A percentile compares a stretch with the other conserved stretches of the same genome.
Evolutionary conservation across 53 echinoderm and acorn worm genomes (phyloP).

Genomic region (Henricia sp.): DNA sequence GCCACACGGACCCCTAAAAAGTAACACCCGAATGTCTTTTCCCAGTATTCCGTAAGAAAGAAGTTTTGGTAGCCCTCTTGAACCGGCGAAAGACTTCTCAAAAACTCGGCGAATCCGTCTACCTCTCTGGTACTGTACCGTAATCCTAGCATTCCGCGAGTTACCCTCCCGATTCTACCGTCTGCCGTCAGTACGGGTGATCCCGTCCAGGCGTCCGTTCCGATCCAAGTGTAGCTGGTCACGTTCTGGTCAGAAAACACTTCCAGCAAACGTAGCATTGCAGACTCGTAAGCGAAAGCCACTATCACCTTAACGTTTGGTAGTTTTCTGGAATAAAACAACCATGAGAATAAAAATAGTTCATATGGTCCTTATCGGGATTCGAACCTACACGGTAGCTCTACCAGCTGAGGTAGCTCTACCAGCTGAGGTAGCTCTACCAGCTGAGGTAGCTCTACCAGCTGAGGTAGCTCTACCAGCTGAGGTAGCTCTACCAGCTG

Average conservation of each 20-base stretch:
- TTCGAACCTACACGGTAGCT: too few species aligned
- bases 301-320: conserved; percentile 81
- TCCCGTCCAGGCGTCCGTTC: conserved; percentile 79
- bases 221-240: conserved; percentile 87
- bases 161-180: conserved; percentile 47
- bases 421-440: too few species aligned
- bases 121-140: conserved; percentile 53
- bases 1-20: conserved; percentile 4
- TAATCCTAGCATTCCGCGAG: conserved; percentile 85
- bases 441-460: too few species aligned
- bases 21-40: conserved; percentile 66
- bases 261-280: conserved; percentile 75
- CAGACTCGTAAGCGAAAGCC: conserved; percentile 76
- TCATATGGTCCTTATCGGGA: too few species aligned
- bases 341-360: too few species aligned
- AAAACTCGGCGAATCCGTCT: conserved; percentile 55
- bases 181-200: conserved; percentile 66
- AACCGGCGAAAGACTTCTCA: conserved; percentile 47
- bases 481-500: too few species aligned
- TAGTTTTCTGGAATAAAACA: conserved; percentile 67
- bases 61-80: conserved; percentile 65
- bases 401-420: too few species aligned
- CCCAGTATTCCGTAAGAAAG: conserved; percentile 84
- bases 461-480: too few species aligned
- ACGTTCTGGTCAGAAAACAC: conserved; percentile 72